Base-by-base conservation (phyloP, 2,797 vertebrate species). In the Cyclura pinguis region DNA sequence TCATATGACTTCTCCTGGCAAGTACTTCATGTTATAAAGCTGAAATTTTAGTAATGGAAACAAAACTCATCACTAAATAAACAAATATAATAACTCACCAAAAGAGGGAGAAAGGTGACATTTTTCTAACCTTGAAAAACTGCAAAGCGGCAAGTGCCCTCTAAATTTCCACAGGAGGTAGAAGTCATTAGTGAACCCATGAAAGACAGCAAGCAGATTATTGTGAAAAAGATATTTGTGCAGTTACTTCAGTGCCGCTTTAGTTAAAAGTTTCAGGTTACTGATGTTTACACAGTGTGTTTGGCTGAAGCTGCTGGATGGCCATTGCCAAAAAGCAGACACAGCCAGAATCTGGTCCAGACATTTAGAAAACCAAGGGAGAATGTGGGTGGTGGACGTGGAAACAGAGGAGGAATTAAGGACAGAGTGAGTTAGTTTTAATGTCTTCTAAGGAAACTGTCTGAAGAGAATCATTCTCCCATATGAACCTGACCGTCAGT, bases 171-270 rank as follows among this genome's bases (percentile, higher is more conserved):
- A 93, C 96, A 95, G 95, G 94, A 96, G 95, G 91, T 72, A 93
- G 89, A 95, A 85, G 92, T 95, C 95, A 92, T 95, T 94, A 95
- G 91, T 74, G 59, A 89, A 83, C 78, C 91, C 92, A 92, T 88
- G 93, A 94, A 95, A 95, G 96, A 95, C 94, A 92, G 94, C 0
- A n/a, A 95, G 91, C 97, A 95, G 96, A 95, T 93, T 95, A 93
- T 88, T 91, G 93, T 91, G 29, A 82, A 84, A 95, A 91, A 93
- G 89, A 29, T 84, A 84, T 90, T 92, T 93, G 93, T 85, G 29
- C 55, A n/a, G 87, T 93, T 88, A 82, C 90, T 93, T 94, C 92
- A 95, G 92, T 42, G 78, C 92, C 83, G 89, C 91, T 94, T 92
- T 91, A 89, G 50, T 92, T 88, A 88, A 94, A 77, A 89, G 93